Evolutionary conservation across 2,113 vertebrate genomes (phyloP), one percentile per base, ranked within the genome.

Genomic region (Pterocles orientalis): DNA sequence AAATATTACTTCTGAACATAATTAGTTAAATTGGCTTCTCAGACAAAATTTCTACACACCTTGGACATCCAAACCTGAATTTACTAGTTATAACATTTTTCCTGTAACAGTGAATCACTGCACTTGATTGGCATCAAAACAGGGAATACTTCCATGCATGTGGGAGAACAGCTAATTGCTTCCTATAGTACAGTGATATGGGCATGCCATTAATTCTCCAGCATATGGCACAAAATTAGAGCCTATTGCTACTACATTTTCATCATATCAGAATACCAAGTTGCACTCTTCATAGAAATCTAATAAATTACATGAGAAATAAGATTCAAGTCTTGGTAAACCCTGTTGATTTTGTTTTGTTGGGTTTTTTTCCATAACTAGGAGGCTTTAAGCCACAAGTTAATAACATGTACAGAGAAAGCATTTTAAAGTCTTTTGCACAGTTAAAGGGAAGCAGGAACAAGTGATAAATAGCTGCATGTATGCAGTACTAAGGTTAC

Each of bases 141-240:
- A 83, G 14, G 51, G n/a, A 89, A 86, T 77, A 57, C 3, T 3
- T 19, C 53, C 26, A 36, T 34, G 69, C 77, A 87, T 28, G 53
- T 71, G 34, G 26, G 34, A 89, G 33, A 92, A 76, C 41, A 81
- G 73, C 65, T 96, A 95, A 92, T 87, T 93, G 68, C n/a, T 91
- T 87, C 28, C 68, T 76, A 69, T 66, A 75, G 94, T 79, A 82
- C 53, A 85, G 62, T 23, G 3, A 64, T 33, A 87, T 73, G 76
- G 56, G 43, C 76, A 88, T 69, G 68, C 34, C 83, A 93, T 95
- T 95, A 96, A 89, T 89, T 93, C 71, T 76, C 80, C 75, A 95
- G 68, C 90, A 96, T 90, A 94, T 83, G 73, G 86, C 53, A 91
- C 83, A 95, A 82, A 95, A 95, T 92, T 86, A 96, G 69, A 77